Evolutionary conservation across 2,113 vertebrate genomes (phyloP).

Genomic region (Lophius piscatorius): DNA sequence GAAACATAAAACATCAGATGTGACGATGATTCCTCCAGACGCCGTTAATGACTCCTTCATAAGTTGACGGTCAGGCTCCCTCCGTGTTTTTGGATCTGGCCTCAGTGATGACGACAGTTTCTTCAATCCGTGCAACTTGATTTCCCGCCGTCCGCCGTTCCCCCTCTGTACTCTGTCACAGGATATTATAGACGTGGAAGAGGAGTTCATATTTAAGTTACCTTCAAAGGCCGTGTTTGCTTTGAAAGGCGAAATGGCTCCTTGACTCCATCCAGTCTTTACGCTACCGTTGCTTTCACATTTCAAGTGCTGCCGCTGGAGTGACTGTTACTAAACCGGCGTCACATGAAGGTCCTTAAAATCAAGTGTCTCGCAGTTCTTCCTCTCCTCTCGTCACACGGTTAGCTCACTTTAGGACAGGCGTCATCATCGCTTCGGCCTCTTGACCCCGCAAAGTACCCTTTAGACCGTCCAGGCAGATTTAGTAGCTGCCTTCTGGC

Average conservation of each 20-base stretch:
- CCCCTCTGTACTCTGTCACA: conserved; percentile 29
- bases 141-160: conserved; percentile 23
- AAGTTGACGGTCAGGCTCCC: conserved; percentile 41
- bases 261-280: conserved; percentile 44
- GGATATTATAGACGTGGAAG: conserved; percentile 36
- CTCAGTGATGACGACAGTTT: conserved; percentile 31
- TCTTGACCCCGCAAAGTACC: conserved; percentile 65
- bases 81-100: conserved; percentile 36
- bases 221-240: conserved; percentile 49
- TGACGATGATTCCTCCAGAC: conserved; percentile 59
- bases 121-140: conserved; percentile 27
- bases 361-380: conserved; percentile 43
- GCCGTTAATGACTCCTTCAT: conserved; percentile 47
- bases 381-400: conserved; percentile 26
- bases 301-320: conserved; percentile 50
- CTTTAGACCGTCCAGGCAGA: conserved; percentile 59
- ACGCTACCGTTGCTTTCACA: conserved; percentile 27
- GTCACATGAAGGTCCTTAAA: conserved; percentile 51
- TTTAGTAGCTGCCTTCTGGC: conserved; percentile 51
- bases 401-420: conserved; percentile 43
- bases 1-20: conserved; percentile 43
- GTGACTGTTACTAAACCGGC: conserved; percentile 54
- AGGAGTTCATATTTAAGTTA: conserved; percentile 39
- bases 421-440: conserved; percentile 51
- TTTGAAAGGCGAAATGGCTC: conserved; percentile 53